phyloP scores from a whole-genome alignment of 2,888 invertebrate genomes.

The Chelonus formosanus region DNA sequence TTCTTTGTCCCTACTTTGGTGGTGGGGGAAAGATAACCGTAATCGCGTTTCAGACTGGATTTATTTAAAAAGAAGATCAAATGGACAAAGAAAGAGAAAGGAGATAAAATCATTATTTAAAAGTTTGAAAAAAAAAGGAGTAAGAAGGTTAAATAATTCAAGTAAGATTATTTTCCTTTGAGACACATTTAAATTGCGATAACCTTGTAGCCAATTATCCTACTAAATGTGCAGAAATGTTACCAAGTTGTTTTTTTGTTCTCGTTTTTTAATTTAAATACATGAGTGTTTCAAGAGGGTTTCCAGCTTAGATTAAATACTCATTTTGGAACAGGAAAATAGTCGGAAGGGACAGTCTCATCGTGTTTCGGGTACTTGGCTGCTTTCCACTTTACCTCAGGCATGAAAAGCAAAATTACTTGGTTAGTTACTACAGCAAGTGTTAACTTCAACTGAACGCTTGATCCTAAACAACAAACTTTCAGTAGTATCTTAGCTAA shows the following conservation, averaged over 20 bases:
- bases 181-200: no score
- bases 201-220: no score
- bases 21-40: constrained; percentile 20
- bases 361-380: constrained; percentile 14
- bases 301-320: no score
- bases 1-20: constrained; percentile 14
- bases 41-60: constrained; percentile 29
- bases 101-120: constrained; percentile 6
- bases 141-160: background rate
- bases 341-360: background rate
- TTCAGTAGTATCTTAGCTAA: background rate
- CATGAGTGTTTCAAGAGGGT: no score
- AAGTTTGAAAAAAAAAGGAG: background rate
- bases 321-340: background rate
- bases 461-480: constrained; percentile 2
- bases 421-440: constrained; percentile 13
- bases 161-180: no score
- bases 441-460: background rate
- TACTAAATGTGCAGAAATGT: no score
- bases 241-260: no score
- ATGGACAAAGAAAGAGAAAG: background rate
- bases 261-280: no score
- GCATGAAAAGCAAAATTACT: constrained; percentile 19
- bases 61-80: constrained; percentile 15
- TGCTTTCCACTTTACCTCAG: constrained; percentile 12